These are phyloP conservation scores for Enhydra lutris DNA, from an alignment of 2,113 vertebrate species.

Conservation along the genomic window DNA sequence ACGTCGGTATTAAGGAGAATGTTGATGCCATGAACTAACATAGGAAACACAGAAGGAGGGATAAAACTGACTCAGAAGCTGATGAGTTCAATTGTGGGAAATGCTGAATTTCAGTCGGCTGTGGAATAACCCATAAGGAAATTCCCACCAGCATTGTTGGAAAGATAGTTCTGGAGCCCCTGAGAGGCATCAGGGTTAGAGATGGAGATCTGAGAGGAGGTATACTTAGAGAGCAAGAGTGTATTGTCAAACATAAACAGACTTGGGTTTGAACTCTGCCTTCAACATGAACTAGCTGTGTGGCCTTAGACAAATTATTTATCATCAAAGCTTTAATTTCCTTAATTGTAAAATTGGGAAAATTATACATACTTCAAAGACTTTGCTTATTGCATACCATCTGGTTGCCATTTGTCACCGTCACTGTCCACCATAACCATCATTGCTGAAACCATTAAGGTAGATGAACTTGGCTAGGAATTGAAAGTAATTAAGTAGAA, in stretches of 20 bases:
- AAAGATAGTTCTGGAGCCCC: background rate
- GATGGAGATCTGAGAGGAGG: background rate
- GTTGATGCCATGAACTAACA: background rate
- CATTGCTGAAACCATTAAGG: slow-evolving; percentile 56
- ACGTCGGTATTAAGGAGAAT: background rate
- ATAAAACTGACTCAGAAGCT: background rate
- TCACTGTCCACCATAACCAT: slow-evolving; percentile 53
- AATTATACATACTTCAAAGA: slow-evolving; percentile 70
- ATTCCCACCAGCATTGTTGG: background rate
- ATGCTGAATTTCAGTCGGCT: background rate
- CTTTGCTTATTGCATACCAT: slow-evolving; percentile 55
- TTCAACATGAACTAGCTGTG: slow-evolving; percentile 57
- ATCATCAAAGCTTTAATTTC: slow-evolving; percentile 69
- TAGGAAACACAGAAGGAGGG: background rate
- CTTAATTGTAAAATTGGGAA: slow-evolving; percentile 71
- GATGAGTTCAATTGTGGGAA: background rate
- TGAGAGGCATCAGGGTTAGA: background rate
- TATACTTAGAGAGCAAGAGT: background rate
- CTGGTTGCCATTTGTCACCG: slow-evolving; percentile 69
- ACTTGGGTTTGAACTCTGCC: slow-evolving; percentile 50
- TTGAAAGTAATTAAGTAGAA: slow-evolving; percentile 28
- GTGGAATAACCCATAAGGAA: background rate
- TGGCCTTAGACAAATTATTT: slow-evolving; percentile 61
- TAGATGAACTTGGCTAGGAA: slow-evolving; percentile 59
- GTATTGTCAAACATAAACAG: background rate